Conservation (phyloP, 2,797 vertebrate species). For the Cyprinodon diabolis region DNA sequence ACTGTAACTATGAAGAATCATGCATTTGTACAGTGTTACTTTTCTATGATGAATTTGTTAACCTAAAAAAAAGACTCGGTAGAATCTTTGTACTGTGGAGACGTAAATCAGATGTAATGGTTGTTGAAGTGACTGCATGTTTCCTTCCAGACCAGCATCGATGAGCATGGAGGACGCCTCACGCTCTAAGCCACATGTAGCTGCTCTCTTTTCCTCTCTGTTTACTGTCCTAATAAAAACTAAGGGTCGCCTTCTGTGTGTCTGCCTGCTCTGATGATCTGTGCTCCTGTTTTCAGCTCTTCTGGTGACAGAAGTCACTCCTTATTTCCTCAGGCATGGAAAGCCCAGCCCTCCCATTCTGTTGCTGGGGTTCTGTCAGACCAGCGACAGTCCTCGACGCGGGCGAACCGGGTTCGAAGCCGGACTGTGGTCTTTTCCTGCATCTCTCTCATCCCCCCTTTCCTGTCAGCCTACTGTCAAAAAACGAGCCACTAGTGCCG, state of each 20-base stretch:
- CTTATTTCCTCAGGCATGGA: constrained; percentile 62
- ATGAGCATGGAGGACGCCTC: constrained; percentile 27
- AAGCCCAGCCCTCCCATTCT: constrained; percentile 15
- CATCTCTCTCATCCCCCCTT: too few relatives aligned
- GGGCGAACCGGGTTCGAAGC: too few relatives aligned
- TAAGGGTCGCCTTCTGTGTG: constrained; percentile 50
- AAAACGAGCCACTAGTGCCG: too few relatives aligned
- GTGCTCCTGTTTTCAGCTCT: constrained; percentile 53
- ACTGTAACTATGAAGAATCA: constrained; percentile 27
- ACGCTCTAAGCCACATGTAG: constrained; percentile 38
- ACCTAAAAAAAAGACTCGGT: constrained; percentile 21
- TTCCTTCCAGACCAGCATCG: constrained; percentile 35
- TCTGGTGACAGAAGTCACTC: constrained; percentile 59
- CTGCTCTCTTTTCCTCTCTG: constrained; percentile 59
- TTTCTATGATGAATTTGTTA: constrained; percentile 68
- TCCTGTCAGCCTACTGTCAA: too few relatives aligned
- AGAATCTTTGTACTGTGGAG: constrained; percentile 69
- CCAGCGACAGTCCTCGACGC: too few relatives aligned
- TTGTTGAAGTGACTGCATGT: constrained; percentile 73
- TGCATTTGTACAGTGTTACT: constrained; percentile 67
- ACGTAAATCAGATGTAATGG: constrained; percentile 53
- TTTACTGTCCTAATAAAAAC: constrained; percentile 77
- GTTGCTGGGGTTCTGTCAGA: too few relatives aligned
- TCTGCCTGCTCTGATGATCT: constrained; percentile 36
- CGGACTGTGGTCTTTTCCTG: too few relatives aligned